Percentiles rank a stretch among this genome's conserved stretches.
Evolutionary conservation across 1,140 invertebrate genomes (phyloP).

Genomic region (Drosophila malerkotliana): DNA sequence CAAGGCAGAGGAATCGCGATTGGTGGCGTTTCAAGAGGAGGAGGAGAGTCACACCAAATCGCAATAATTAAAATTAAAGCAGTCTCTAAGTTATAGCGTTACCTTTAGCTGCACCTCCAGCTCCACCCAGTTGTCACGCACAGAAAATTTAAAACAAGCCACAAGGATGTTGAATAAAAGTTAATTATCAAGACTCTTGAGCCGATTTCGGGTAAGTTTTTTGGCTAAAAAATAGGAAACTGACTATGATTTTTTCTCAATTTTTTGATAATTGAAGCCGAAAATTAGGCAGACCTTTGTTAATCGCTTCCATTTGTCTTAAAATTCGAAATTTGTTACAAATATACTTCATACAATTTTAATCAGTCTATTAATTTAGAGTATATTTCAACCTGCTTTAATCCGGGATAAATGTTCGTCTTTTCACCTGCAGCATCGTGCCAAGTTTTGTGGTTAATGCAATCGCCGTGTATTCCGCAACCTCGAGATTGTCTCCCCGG

Average conservation of each 20-base stretch:
- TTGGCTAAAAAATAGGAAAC: too few species aligned
- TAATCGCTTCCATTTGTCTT: too few species aligned
- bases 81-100: constrained; percentile 64
- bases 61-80: constrained; percentile 79
- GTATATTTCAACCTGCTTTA: not conserved
- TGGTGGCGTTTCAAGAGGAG: not conserved
- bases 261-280: too few species aligned
- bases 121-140: constrained; percentile 31
- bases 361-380: not conserved
- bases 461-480: constrained; percentile 45
- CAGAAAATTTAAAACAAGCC: constrained; percentile 9
- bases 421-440: constrained; percentile 44
- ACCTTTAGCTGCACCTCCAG: constrained; percentile 15
- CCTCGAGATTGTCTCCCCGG: constrained; percentile 17
- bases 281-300: too few species aligned
- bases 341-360: not conserved
- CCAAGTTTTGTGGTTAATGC: constrained; percentile 68
- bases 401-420: not conserved
- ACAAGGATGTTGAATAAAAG: not conserved
- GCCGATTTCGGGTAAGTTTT: too few species aligned
- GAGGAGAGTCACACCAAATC: constrained; percentile 22
- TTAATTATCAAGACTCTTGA: not conserved
- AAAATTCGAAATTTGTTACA: too few species aligned
- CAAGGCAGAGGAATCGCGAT: constrained; percentile 9
- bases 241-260: too few species aligned